Conservation (phyloP, 2,797 vertebrate species). For the Spatula versicolor region DNA sequence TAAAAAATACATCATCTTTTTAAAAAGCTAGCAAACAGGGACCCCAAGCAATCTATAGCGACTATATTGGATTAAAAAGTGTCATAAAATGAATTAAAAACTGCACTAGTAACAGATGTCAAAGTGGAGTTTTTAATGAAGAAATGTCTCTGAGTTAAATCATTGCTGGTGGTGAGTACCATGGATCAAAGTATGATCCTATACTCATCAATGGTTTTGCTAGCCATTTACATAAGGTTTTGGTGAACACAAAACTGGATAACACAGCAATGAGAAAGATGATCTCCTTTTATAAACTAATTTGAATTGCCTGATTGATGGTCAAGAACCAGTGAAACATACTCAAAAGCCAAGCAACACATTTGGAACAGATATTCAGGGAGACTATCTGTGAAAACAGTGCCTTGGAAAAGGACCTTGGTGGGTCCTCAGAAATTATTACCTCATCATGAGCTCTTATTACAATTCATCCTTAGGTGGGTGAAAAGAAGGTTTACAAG, state of each 20-base stretch:
- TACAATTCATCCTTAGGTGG: neutral
- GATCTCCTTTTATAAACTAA: neutral
- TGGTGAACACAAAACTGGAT: neutral
- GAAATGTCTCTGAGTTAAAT: neutral
- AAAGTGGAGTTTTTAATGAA: neutral
- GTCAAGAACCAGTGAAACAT: neutral
- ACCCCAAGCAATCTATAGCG: neutral
- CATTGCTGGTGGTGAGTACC: neutral
- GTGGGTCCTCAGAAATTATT: neutral
- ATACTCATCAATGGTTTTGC: neutral
- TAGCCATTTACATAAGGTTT: neutral
- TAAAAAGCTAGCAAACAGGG: neutral
- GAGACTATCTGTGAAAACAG: neutral
- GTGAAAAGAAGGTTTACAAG: neutral
- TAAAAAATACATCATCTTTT: neutral
- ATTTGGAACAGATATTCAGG: neutral
- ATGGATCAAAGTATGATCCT: neutral
- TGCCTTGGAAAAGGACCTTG: neutral
- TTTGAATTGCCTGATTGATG: neutral
- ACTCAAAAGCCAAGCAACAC: neutral
- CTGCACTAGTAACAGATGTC: neutral
- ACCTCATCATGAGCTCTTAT: neutral
- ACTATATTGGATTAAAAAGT: neutral
- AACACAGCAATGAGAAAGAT: neutral
- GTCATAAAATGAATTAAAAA: neutral